Percentiles rank a stretch among this genome's conserved stretches.
phyloP scores from a whole-genome alignment of 2,113 vertebrate species.

The Notarius lentiginosus region DNA sequence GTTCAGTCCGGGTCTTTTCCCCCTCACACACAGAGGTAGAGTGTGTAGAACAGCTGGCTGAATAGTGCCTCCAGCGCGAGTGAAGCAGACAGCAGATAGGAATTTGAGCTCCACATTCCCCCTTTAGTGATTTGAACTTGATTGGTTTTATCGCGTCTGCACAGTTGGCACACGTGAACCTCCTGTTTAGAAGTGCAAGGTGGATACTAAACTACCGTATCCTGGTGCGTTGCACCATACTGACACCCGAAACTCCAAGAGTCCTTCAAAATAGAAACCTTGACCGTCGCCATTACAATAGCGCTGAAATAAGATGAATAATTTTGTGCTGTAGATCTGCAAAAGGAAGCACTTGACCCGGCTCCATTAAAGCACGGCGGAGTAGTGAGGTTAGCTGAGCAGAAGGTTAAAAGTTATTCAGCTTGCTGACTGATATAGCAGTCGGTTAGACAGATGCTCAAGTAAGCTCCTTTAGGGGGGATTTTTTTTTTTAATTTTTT shows the following conservation, averaged over 20 bases:
- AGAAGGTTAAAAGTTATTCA: slow-evolving; percentile 40
- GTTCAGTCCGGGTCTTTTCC: not conserved
- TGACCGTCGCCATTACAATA: not conserved
- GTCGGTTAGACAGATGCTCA: slow-evolving; percentile 40
- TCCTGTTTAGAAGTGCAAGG: not conserved
- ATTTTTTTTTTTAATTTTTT: slow-evolving; percentile 59
- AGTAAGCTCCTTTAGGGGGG: slow-evolving; percentile 4
- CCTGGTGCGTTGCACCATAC: not conserved
- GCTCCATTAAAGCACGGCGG: slow-evolving; percentile 10
- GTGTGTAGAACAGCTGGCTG: not conserved
- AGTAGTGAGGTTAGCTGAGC: slow-evolving; percentile 44
- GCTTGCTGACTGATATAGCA: slow-evolving; percentile 27
- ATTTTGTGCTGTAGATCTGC: not conserved
- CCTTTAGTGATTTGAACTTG: not conserved
- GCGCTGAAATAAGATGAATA: not conserved
- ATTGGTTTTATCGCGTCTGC: not conserved
- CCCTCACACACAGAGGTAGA: not conserved
- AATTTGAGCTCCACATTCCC: not conserved
- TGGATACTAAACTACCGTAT: not conserved
- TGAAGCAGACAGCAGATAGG: not conserved
- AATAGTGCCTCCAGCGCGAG: not conserved
- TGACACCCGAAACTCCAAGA: not conserved
- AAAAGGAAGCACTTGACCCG: slow-evolving; percentile 6
- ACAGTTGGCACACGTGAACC: not conserved
- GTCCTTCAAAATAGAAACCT: not conserved